A percentile compares a stretch with the other conserved stretches of the same genome.
phyloP scores from a whole-genome alignment of 2,113 vertebrate genomes.

The Athene noctua region DNA sequence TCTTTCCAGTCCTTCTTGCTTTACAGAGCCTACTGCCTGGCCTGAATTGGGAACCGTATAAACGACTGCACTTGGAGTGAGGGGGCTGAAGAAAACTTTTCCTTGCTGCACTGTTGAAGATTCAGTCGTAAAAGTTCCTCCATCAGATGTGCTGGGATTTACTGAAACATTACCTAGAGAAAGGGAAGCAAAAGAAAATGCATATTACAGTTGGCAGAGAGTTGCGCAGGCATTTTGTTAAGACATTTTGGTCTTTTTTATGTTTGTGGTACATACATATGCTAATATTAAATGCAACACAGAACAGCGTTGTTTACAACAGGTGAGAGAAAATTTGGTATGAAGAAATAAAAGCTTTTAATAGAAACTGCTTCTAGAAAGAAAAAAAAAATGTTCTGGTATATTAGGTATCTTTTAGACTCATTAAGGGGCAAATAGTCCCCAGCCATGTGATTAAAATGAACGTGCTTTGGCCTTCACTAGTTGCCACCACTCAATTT shows the following conservation, averaged over 20 bases:
- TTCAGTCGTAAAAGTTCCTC: slow-evolving; percentile 81
- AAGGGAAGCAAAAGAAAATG: neutral
- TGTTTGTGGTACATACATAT: neutral
- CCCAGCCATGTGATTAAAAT: slow-evolving; percentile 21
- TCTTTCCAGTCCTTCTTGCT: slow-evolving; percentile 89
- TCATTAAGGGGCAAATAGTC: slow-evolving; percentile 16
- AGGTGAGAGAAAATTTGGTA: neutral
- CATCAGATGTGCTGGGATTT: slow-evolving; percentile 80
- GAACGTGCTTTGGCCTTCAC: slow-evolving; percentile 49
- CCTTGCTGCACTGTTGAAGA: slow-evolving; percentile 76
- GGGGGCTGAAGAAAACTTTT: slow-evolving; percentile 84
- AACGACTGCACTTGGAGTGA: slow-evolving; percentile 87
- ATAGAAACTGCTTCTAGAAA: neutral
- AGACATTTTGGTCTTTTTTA: neutral
- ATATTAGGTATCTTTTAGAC: slow-evolving; percentile 1
- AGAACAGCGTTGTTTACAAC: neutral
- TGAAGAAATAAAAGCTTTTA: neutral
- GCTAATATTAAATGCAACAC: neutral
- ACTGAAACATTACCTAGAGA: slow-evolving; percentile 84
- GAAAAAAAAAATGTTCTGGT: neutral
- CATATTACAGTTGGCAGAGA: neutral
- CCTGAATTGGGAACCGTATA: slow-evolving; percentile 87
- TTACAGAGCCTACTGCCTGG: slow-evolving; percentile 83
- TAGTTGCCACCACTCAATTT: slow-evolving; percentile 53
- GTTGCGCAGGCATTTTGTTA: neutral